Evolutionary conservation across 2,888 invertebrate genomes (phyloP), one percentile per base, ranked within the genome.

Genomic region (Sarcophaga rosellei): DNA sequence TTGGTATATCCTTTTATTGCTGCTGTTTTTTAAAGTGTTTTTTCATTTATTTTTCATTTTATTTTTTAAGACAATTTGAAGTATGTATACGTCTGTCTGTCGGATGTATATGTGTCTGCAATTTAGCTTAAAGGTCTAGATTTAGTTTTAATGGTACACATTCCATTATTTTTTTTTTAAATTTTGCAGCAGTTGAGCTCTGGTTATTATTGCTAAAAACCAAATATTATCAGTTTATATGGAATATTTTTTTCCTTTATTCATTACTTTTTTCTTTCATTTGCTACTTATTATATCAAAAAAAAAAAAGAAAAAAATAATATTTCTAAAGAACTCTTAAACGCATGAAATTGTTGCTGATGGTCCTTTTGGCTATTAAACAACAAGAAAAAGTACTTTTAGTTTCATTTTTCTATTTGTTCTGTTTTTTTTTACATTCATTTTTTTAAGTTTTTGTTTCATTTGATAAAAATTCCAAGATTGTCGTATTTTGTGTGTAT

Each of bases 391-490:
- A 69, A 35, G 6, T 17, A 81, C 75, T 82, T 82, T 82, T 82
- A 61, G 70, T 82, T 76, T 82, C 76, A 82, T 76, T 81, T 44
- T 45, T 57, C 44, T 4, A n/a, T 66, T 70, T 6, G 17, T 1
- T 63, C 21, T 68, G 61, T 23, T 21, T 44, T 44, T 45, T 5
- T 17, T 8, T 35, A 35, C 8, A 35, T 35, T 35, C 6, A 2
- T 35, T 35, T 66, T 65, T 62, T 12, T 15, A 53, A 53, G 12
- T 53, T 53, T 65, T 59, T 25, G 35, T 76, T 74, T 81, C 20
- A 47, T 81, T 81, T 74, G 75, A 82, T 82, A n/a, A 82, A 66
- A 82, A 73, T 66, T 65, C 35, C 53, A 72, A 77, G 82, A 82
- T 77, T 82, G 72, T 82, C 66, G 72, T 68, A 70, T 45, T 76